Conservation (phyloP, 2,888 invertebrate species). For the Syrista parreyssii region DNA sequence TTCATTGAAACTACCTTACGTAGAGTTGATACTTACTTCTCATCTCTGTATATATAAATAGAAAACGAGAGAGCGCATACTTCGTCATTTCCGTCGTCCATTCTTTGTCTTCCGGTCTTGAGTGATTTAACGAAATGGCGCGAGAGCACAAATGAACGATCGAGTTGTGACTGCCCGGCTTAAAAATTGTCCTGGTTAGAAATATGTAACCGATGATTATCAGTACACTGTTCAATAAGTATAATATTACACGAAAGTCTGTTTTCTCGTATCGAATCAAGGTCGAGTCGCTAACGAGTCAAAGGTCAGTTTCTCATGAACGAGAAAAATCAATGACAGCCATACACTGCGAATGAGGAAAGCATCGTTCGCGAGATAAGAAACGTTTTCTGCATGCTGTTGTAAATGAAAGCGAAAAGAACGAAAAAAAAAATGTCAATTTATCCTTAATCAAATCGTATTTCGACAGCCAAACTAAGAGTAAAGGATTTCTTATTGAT, state of each 20-base stretch:
- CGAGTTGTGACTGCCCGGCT: background rate
- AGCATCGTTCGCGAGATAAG: background rate
- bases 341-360: background rate
- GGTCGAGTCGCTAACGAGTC: background rate
- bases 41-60: background rate
- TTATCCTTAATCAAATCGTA: slow-evolving; percentile 48
- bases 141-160: background rate
- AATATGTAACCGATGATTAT: background rate
- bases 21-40: background rate
- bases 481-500: slow-evolving; percentile 17
- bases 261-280: too few relatives aligned
- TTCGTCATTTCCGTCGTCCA: slow-evolving; percentile 32
- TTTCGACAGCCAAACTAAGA: slow-evolving; percentile 44
- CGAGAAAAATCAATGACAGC: background rate
- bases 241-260: background rate
- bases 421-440: slow-evolving; percentile 41
- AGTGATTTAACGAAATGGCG: background rate
- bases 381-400: background rate
- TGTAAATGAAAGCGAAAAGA: background rate
- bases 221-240: background rate
- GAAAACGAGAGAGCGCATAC: background rate
- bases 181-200: background rate
- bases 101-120: slow-evolving; percentile 47
- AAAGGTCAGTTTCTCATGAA: background rate
- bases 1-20: background rate